Conservation (phyloP, 2,888 invertebrate genomes). For the Orthonevra nobilis region DNA sequence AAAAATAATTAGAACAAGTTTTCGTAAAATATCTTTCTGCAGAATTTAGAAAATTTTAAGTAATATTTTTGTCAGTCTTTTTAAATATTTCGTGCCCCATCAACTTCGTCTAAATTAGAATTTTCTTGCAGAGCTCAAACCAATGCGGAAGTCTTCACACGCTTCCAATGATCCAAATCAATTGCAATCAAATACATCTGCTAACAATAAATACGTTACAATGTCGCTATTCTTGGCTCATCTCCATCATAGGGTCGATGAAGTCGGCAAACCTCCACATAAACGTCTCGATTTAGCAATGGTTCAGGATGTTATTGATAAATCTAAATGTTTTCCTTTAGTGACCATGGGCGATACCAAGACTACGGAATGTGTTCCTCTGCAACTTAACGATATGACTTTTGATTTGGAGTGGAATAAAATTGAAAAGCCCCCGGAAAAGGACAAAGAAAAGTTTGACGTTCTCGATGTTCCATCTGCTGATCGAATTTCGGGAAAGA, state of each 20-base stretch:
- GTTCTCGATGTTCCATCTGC: conserved; percentile 11
- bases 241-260: conserved; percentile 69
- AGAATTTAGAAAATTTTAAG: no score
- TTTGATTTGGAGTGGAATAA: conserved; percentile 68
- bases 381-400: conserved; percentile 64
- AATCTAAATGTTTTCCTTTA: conserved; percentile 44
- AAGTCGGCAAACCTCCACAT: conserved; percentile 65
- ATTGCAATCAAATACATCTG: neutral
- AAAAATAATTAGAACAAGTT: no score
- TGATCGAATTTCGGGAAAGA: no score
- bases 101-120: conserved; percentile 34
- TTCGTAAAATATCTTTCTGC: no score
- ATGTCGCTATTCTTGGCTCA: conserved; percentile 71
- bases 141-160: neutral
- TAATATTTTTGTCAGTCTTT: no score
- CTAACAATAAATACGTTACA: conserved; percentile 27
- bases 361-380: conserved; percentile 63
- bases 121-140: conserved; percentile 47
- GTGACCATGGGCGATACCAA: conserved; percentile 46
- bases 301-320: conserved; percentile 67
- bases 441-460: conserved; percentile 16
- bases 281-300: conserved; percentile 60
- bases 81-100: no score
- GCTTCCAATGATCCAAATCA: neutral
- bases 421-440: conserved; percentile 22